Evolutionary conservation across 2,888 invertebrate genomes (phyloP).

Genomic region (Metacarcinus magister): DNA sequence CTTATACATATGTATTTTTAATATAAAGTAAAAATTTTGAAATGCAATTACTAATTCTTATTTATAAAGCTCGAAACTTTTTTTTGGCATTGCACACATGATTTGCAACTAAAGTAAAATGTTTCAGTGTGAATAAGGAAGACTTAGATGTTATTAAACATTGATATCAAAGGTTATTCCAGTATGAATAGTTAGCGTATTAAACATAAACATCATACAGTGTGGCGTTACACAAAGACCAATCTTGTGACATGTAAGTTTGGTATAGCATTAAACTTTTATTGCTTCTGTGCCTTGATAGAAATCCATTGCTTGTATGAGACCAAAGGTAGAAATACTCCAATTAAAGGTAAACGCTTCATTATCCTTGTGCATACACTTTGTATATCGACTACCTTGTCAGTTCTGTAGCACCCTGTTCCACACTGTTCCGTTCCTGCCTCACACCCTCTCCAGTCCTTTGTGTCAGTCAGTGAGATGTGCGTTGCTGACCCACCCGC

Average conservation of each 20-base stretch:
- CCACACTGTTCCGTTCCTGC: constrained; percentile 56
- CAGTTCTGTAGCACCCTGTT: constrained; percentile 60
- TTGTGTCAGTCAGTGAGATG: constrained; percentile 51
- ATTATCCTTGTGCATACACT: constrained; percentile 17
- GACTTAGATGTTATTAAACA: background rate
- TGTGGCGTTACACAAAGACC: constrained; percentile 38
- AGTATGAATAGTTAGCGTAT: constrained; percentile 42
- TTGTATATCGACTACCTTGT: constrained; percentile 55
- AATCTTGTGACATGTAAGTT: constrained; percentile 51
- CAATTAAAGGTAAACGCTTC: constrained; percentile 15
- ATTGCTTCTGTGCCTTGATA: constrained; percentile 80
- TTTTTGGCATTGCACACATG: constrained; percentile 19
- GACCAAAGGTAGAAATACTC: constrained; percentile 71
- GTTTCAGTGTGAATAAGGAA: background rate
- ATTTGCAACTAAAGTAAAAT: constrained; percentile 45
- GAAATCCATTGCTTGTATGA: constrained; percentile 70
- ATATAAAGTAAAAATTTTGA: constrained; percentile 12
- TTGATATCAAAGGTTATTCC: background rate
- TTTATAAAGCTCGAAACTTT: background rate
- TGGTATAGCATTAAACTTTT: constrained; percentile 51
- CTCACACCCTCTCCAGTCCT: constrained; percentile 54
- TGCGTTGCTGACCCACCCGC: constrained; percentile 42
- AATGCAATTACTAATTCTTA: background rate
- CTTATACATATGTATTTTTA: constrained; percentile 45
- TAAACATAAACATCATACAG: background rate